Evolutionary conservation across 1,140 invertebrate genomes (phyloP).

Genomic region (Drosophila ficusphila): DNA sequence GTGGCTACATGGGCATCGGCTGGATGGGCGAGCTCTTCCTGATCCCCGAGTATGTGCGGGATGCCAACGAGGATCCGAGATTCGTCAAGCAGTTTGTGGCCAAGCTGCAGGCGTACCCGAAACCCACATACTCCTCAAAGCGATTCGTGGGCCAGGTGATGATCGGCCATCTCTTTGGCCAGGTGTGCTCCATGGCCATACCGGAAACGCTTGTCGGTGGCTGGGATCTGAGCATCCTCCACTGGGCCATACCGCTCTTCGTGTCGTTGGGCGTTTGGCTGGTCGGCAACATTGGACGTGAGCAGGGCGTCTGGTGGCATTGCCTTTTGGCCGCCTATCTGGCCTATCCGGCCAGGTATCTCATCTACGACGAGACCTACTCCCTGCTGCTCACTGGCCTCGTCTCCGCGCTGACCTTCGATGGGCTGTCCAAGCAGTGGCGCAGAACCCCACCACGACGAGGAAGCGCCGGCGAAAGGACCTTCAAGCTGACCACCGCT

Average conservation of each 20-base stretch:
- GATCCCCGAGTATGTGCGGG: slow-evolving; percentile 94
- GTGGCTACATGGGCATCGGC: slow-evolving; percentile 93
- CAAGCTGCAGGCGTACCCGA: slow-evolving; percentile 87
- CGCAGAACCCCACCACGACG: slow-evolving; percentile 87
- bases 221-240: slow-evolving; percentile 88
- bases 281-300: slow-evolving; percentile 94
- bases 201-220: slow-evolving; percentile 90
- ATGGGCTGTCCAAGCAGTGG: slow-evolving; percentile 91
- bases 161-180: slow-evolving; percentile 92
- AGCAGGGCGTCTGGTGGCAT: slow-evolving; percentile 89
- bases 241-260: slow-evolving; percentile 89
- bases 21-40: slow-evolving; percentile 94
- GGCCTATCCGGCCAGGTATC: slow-evolving; percentile 88
- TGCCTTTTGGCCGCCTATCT: slow-evolving; percentile 89
- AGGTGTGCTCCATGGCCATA: slow-evolving; percentile 90
- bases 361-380: slow-evolving; percentile 88
- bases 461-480: slow-evolving; percentile 82
- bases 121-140: slow-evolving; percentile 91
- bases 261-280: slow-evolving; percentile 93
- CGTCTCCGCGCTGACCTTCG: slow-evolving; percentile 88
- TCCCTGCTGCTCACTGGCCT: slow-evolving; percentile 89
- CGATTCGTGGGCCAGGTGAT: slow-evolving; percentile 91
- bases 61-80: slow-evolving; percentile 92
- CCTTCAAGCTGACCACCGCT: slow-evolving; percentile 86
- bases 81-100: slow-evolving; percentile 88